Evolutionary conservation across 2,888 invertebrate genomes (phyloP), one percentile per base, ranked within the genome.

Genomic region (Strigamia maritima): DNA sequence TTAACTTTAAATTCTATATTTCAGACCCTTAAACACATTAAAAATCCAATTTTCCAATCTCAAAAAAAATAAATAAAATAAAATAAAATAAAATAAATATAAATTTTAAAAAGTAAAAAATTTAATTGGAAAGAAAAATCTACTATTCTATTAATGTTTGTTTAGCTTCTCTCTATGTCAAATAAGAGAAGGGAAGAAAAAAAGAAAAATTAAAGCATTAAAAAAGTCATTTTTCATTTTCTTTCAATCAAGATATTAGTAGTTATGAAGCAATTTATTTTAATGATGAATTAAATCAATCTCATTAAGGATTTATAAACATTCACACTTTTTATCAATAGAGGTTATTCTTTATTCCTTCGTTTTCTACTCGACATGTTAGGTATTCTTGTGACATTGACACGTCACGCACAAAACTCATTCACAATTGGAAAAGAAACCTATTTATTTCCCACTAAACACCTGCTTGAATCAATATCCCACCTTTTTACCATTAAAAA

Each of bases 221-320:
- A 75, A 74, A 74, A 75, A 75, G 35, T 75, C 75, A 31, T 75
- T 75, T 35, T 75, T 28, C 28, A 75, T 31, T 75, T 75, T 10
- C 22, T 75, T 75, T 14, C 70, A 70, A 26, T 24, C 16, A n/a
- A 10, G 31, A 6, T 70, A 70, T 49, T 49, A 49, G 8, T 49
- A 49, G n/a, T 49, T 49, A 49, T 14, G 49, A 49, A 49, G n/a
- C n/a, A n/a, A 49, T 49, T 49, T 49, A n/a, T 49, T 49, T 49
- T 49, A n/a, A 49, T n/a, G 49, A 2, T n/a, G 49, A n/a, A n/a
- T 14, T 14, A 49, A n/a, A 49, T 49, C 49, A 49, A 49, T 14
- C n/a, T 2, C n/a, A n/a, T 14, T 49, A 49, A 49, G 3, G 2
- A 49, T 49, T 49, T 49, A 49, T 49, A 49, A 49, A 49, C 49